Base-by-base conservation (phyloP, 1,140 invertebrate species). In the Bombus haemorrhoidalis region DNA sequence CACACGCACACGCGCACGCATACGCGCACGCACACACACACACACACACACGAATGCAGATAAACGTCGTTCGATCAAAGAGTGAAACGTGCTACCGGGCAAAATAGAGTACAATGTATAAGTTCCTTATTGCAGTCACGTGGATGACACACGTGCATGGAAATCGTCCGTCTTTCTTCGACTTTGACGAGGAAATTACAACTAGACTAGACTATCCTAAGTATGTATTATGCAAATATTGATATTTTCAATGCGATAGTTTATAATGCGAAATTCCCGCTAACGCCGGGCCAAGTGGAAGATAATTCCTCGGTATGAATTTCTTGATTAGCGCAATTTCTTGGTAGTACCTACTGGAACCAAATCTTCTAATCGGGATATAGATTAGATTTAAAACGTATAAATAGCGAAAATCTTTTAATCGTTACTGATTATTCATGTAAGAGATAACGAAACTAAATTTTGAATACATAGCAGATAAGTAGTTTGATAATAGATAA, bases 1-100 rank as follows among this genome's bases (percentile, higher is more conserved):
- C n/a, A n/a, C n/a, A n/a, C n/a, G n/a, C n/a, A n/a, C n/a, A n/a
- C n/a, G n/a, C n/a, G n/a, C n/a, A n/a, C n/a, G n/a, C n/a, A n/a
- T n/a, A n/a, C n/a, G n/a, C n/a, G n/a, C n/a, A n/a, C n/a, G n/a
- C n/a, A n/a, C n/a, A 32, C 32, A 34, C 39, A 57, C 47, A 18
- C 22, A 53, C 22, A 53, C 32, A 37, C 53, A n/a, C 37, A 62
- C 34, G 25, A 13, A 10, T 25, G 0, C 41, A 75, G 53, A 59
- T 71, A 79, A 53, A 62, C 64, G 25, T 81, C 43, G 47, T 85
- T 28, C 77, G 68, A 73, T 64, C 34, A 69, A 85, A 80, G 47
- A 79, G 53, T 39, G 41, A 47, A 64, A 43, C 32, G 43, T 68
- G 3, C 18, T 39, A 10, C 3, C 12, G 41, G 1, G 43, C 18